Base-by-base conservation (phyloP, 2,888 invertebrate species). In the Erebia epiphron region DNA sequence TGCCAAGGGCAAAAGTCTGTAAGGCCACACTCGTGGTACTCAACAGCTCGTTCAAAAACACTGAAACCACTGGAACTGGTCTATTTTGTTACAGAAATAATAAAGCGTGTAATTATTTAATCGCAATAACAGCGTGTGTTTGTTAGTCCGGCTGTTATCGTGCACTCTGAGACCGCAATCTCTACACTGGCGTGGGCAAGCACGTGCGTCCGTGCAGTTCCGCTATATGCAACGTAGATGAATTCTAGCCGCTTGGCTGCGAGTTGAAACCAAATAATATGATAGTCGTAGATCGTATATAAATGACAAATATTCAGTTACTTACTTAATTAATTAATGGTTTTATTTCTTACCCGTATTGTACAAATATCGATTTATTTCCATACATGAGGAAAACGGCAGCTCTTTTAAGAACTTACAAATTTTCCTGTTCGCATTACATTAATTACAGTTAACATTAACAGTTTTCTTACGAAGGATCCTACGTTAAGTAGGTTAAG, bases 131-230 rank as follows among this genome's bases (percentile, higher is more conserved):
- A 67, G n/a, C 16, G 72, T 67, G 62, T 61, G 71, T 74, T 71
- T 75, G 76, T 75, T 75, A 75, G 62, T 68, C 70, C 70, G 49
- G 57, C 68, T 69, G 75, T 77, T 78, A 79, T 78, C 78, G 75
- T 70, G 2, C 72, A 72, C 70, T 62, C 61, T 18, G 68, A 68
- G 54, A 68, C 52, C 70, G 63, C 69, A 54, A 56, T 41, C 4
- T 60, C 72, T 62, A 43, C 35, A 26, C 60, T 75, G 73, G 74
- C 72, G 57, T 43, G 66, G 11, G 66, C 46, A 68, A 69, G 68
- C 74, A 75, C 74, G 74, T 76, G 73, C 71, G 67, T 69, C 68
- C 69, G 41, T 54, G 67, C 60, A 61, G 60, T 71, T 57, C 35
- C 57, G 57, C 63, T 62, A 26, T 62, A 64, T 70, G 67, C 66